These are phyloP conservation scores for Dendrocincla fuliginosa DNA, from an alignment of 2,797 vertebrate species.

Conservation along the genomic window DNA sequence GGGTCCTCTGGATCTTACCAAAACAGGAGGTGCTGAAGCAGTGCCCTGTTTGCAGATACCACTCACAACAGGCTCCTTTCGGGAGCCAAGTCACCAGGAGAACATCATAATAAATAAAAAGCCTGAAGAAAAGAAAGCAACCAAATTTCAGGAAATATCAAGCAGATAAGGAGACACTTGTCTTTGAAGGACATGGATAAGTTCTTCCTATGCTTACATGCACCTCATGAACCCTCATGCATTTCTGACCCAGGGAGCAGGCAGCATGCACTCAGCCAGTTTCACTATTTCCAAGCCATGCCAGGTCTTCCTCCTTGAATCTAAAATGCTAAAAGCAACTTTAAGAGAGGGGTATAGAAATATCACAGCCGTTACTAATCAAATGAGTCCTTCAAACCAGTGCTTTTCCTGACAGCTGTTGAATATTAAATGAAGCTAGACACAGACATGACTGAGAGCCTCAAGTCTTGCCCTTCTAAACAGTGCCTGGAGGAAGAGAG, in stretches of 20 bases:
- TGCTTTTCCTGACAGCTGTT: not conserved
- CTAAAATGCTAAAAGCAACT: not conserved
- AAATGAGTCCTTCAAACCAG: constrained; percentile 23
- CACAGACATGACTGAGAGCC: not conserved
- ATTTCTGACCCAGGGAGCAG: not conserved
- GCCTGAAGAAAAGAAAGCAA: not conserved
- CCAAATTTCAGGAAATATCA: not conserved
- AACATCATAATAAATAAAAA: not conserved
- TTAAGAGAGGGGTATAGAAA: not conserved
- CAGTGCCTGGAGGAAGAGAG: constrained; percentile 21
- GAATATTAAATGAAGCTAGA: constrained; percentile 37
- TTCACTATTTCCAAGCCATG: not conserved
- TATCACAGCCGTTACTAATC: constrained; percentile 4
- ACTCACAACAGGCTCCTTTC: not conserved
- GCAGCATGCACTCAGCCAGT: not conserved
- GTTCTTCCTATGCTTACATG: fast-evolving
- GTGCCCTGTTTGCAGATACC: not conserved
- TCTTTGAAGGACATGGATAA: not conserved
- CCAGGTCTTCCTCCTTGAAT: not conserved
- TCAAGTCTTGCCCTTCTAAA: constrained; percentile 39
- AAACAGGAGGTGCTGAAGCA: not conserved
- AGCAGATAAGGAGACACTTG: not conserved
- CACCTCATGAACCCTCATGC: not conserved
- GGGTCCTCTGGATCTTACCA: not conserved
- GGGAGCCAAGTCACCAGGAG: not conserved